Conservation (phyloP, 2,888 invertebrate genomes). For the Drosophila macrothrix region DNA sequence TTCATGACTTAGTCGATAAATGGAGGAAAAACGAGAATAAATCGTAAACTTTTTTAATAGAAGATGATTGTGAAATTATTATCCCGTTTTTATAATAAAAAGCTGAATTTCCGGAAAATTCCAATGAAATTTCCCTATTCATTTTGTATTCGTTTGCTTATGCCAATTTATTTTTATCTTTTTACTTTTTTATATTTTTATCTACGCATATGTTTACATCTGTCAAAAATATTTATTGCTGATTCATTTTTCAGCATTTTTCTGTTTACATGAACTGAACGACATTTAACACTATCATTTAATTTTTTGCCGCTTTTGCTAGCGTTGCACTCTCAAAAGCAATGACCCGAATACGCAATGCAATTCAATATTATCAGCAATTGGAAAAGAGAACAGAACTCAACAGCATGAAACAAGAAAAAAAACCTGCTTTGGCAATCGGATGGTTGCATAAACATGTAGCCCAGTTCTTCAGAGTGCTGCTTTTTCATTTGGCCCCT, state of each 20-base stretch:
- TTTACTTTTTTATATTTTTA: neutral
- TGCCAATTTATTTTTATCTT: neutral
- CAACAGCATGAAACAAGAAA: neutral
- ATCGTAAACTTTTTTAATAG: neutral
- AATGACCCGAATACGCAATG: conserved; percentile 53
- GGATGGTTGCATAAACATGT: conserved; percentile 27
- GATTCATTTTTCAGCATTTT: conserved; percentile 24
- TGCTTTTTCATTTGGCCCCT: conserved; percentile 6
- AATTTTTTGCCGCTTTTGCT: conserved; percentile 23
- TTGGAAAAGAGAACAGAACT: neutral
- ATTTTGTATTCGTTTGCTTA: neutral
- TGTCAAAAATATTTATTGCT: conserved; percentile 1
- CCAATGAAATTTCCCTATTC: neutral
- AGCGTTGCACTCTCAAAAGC: conserved; percentile 47
- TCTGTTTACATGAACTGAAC: conserved; percentile 26
- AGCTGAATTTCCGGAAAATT: neutral
- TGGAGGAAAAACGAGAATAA: neutral
- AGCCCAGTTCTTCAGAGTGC: neutral
- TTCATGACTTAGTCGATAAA: neutral
- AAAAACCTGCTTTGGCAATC: conserved; percentile 23
- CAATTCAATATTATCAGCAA: conserved; percentile 33
- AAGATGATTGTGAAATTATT: neutral
- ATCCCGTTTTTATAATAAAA: neutral
- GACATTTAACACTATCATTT: conserved; percentile 46
- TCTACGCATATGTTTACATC: neutral